These are phyloP conservation scores for Emberiza fucata DNA, from an alignment of 2,113 vertebrate species.

Conservation along the genomic window DNA sequence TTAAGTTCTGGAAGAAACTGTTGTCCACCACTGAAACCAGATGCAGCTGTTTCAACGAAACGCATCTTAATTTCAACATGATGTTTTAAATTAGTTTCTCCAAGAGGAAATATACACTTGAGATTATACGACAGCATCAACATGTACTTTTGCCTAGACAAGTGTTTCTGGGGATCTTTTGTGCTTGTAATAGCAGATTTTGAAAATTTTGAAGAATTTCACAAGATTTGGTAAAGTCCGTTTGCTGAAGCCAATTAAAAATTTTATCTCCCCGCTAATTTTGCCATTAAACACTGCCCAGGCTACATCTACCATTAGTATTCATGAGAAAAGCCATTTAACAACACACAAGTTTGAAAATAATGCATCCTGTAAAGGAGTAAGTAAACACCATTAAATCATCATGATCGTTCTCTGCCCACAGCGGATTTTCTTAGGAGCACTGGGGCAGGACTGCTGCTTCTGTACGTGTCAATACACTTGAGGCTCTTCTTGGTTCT, in stretches of 20 bases:
- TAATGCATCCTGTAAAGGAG: slow-evolving; percentile 82
- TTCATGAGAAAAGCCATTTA: slow-evolving; percentile 69
- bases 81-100: background rate
- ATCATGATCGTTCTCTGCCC: slow-evolving; percentile 84
- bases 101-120: background rate
- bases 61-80: slow-evolving; percentile 49
- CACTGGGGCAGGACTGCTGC: slow-evolving; percentile 87
- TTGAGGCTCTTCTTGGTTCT: slow-evolving; percentile 94
- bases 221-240: background rate
- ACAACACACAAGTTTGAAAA: slow-evolving; percentile 73
- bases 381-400: slow-evolving; percentile 87
- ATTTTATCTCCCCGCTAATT: slow-evolving; percentile 8
- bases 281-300: slow-evolving; percentile 39
- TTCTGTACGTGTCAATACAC: slow-evolving; percentile 99
- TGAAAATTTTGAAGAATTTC: background rate
- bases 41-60: slow-evolving; percentile 45
- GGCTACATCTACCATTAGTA: slow-evolving; percentile 41
- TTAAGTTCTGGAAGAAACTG: slow-evolving; percentile 11
- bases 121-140: slow-evolving; percentile 22
- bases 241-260: slow-evolving; percentile 40
- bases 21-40: slow-evolving; percentile 33
- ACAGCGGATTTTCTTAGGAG: slow-evolving; percentile 88
- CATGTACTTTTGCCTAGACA: slow-evolving; percentile 23
- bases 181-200: background rate
- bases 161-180: background rate